Evolutionary conservation across 1,140 invertebrate species (phyloP).

Genomic region (Medauroidea extradentata): DNA sequence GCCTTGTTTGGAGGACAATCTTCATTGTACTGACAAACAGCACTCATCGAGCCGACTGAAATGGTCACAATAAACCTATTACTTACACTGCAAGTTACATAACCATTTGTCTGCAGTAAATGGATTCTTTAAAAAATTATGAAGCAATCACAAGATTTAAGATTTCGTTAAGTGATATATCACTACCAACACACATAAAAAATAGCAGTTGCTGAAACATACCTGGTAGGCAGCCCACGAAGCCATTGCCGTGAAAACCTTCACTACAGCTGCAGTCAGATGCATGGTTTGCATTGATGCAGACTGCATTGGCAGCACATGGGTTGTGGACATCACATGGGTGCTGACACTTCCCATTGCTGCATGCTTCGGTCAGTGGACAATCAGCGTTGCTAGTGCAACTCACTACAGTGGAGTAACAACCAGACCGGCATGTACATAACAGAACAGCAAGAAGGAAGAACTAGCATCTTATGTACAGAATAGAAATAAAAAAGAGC

Average conservation of each 20-base stretch:
- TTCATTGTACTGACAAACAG: constrained; percentile 84
- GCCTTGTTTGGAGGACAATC: constrained; percentile 77
- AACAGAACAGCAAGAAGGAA: constrained; percentile 32
- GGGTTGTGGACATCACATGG: constrained; percentile 78
- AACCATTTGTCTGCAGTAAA: too few species aligned
- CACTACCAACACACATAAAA: too few species aligned
- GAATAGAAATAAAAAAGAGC: too few species aligned
- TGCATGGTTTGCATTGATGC: constrained; percentile 82
- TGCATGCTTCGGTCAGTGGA: constrained; percentile 71
- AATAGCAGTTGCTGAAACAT: constrained; percentile 32
- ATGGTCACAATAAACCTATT: constrained; percentile 24
- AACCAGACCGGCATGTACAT: constrained; percentile 7
- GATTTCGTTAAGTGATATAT: too few species aligned
- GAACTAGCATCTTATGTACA: too few species aligned
- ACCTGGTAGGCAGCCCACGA: constrained; percentile 71
- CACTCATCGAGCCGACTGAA: constrained; percentile 57
- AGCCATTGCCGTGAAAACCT: constrained; percentile 82
- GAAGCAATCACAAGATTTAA: too few species aligned
- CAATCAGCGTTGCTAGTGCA: constrained; percentile 79
- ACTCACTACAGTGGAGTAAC: constrained; percentile 54
- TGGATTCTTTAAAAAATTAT: neutral
- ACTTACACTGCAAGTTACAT: too few species aligned
- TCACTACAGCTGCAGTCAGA: constrained; percentile 79
- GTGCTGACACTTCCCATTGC: constrained; percentile 71
- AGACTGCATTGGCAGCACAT: constrained; percentile 78